Evolutionary conservation across 2,797 vertebrate genomes (phyloP).

Genomic region (Muraenolepis orangiensis): DNA sequence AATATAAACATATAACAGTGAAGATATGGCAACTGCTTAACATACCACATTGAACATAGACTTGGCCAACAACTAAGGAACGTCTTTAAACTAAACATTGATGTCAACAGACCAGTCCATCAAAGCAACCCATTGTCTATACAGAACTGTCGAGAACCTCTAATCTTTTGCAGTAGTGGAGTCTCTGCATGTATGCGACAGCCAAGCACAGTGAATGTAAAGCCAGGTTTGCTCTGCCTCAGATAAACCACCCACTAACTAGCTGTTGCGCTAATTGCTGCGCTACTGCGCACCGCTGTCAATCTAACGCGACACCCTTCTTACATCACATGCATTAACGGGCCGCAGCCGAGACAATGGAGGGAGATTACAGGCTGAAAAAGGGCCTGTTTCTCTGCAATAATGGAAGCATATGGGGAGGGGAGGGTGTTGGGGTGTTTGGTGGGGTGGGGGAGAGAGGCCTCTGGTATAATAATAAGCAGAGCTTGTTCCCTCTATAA

Average conservation of each 20-base stretch:
- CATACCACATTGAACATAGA: neutral
- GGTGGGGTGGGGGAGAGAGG: conserved; percentile 40
- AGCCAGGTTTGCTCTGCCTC: conserved; percentile 26
- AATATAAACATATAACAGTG: neutral
- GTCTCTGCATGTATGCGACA: neutral
- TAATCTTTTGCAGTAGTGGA: neutral
- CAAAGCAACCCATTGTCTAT: neutral
- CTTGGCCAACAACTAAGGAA: neutral
- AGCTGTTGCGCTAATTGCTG: conserved; percentile 68
- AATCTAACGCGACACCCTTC: conserved; percentile 53
- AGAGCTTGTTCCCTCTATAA: conserved; percentile 64
- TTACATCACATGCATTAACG: conserved; percentile 60
- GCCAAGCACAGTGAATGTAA: conserved; percentile 8
- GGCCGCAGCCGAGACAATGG: conserved; percentile 58
- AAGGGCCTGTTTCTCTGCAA: conserved; percentile 45
- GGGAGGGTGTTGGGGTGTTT: too few species aligned
- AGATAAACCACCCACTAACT: conserved; percentile 37
- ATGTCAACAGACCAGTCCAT: neutral
- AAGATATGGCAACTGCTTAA: neutral
- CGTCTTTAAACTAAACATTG: neutral
- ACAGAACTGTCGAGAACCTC: neutral
- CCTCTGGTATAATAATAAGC: conserved; percentile 39
- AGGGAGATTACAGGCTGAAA: conserved; percentile 56
- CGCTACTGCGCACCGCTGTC: conserved; percentile 47
- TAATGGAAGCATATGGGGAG: conserved; percentile 32